phyloP scores from a whole-genome alignment of 2,797 vertebrate species.

The Lemur catta region DNA sequence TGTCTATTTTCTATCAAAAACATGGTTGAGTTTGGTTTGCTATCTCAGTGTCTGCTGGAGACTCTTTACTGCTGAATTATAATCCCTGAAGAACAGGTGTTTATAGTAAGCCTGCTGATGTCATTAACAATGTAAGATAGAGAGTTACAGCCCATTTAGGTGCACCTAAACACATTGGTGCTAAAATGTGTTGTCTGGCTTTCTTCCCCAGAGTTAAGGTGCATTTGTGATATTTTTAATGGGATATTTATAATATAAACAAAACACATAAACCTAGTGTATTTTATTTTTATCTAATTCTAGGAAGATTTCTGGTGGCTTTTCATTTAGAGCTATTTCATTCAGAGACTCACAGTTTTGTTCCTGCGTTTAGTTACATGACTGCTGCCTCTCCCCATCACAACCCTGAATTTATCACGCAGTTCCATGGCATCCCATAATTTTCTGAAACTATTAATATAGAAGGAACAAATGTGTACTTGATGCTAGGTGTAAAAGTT shows the following conservation, averaged over 20 bases:
- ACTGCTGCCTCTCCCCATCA: neutral
- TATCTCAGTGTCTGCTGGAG: neutral
- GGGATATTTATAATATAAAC: neutral
- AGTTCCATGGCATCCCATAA: neutral
- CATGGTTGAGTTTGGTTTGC: neutral
- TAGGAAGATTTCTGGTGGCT: neutral
- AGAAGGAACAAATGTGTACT: neutral
- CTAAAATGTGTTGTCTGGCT: neutral
- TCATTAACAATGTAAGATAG: constrained; percentile 18
- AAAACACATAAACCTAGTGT: neutral
- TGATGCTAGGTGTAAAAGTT: constrained; percentile 5
- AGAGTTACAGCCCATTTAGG: neutral
- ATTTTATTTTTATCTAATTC: constrained; percentile 30
- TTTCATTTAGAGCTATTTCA: neutral
- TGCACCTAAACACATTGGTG: neutral
- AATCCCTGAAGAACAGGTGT: constrained; percentile 27
- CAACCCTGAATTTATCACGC: neutral
- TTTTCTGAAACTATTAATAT: constrained; percentile 16
- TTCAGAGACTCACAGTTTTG: neutral
- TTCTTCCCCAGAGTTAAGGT: neutral
- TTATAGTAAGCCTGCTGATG: neutral
- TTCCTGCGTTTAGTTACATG: neutral
- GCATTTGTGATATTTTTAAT: constrained; percentile 21
- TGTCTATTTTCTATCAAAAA: neutral
- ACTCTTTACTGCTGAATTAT: constrained; percentile 14